phyloP scores from a whole-genome alignment of 1,140 invertebrate species.

The Hyles vespertilio region DNA sequence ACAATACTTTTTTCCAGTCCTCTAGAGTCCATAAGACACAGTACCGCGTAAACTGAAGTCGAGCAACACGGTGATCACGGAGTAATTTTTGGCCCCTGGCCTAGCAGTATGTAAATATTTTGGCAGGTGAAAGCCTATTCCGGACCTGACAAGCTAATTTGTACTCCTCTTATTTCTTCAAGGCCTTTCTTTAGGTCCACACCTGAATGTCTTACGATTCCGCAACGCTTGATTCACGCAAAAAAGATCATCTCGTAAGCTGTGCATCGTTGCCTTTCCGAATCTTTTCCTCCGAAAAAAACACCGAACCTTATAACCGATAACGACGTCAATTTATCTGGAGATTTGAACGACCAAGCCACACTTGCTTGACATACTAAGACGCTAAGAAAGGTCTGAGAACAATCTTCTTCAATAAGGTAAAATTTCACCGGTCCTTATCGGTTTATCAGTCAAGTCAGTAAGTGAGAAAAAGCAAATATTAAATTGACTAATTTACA shows the following conservation, averaged over 20 bases:
- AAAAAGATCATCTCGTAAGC: conserved; percentile 4
- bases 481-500: too few relatives aligned
- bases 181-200: not conserved
- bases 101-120: not conserved
- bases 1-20: conserved; percentile 13
- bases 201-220: conserved; percentile 1
- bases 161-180: conserved; percentile 1
- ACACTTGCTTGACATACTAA: too few relatives aligned
- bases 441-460: too few relatives aligned
- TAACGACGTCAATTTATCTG: too few relatives aligned
- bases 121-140: conserved; percentile 12
- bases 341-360: too few relatives aligned
- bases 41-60: conserved; percentile 8
- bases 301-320: too few relatives aligned
- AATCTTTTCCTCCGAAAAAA: too few relatives aligned
- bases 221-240: not conserved
- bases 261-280: not conserved
- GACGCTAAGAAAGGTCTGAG: too few relatives aligned
- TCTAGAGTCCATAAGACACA: conserved; percentile 2
- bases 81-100: conserved; percentile 13
- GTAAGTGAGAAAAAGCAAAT: too few relatives aligned
- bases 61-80: conserved; percentile 12
- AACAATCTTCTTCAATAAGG: too few relatives aligned
- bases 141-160: conserved; percentile 4
- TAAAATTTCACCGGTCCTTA: too few relatives aligned